Percentiles rank a stretch among this genome's conserved stretches.
phyloP scores from a whole-genome alignment of 2,888 invertebrate species.

The Lycaena phlaeas region DNA sequence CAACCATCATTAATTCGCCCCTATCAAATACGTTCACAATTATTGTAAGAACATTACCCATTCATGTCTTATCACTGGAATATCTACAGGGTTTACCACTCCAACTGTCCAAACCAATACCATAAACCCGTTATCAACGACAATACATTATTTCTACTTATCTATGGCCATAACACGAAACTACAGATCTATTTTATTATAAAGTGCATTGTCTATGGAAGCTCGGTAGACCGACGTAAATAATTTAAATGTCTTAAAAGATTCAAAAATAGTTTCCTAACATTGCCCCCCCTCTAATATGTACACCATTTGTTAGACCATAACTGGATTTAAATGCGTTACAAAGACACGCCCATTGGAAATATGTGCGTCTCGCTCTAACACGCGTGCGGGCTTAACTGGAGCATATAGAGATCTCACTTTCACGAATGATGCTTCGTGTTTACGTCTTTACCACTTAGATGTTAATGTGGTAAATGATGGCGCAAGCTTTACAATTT shows the following conservation, averaged over 20 bases:
- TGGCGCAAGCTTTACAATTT: conserved; percentile 21
- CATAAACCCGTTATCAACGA: conserved; percentile 64
- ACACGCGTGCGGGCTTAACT: conserved; percentile 14
- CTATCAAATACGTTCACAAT: conserved; percentile 31
- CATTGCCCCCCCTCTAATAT: conserved; percentile 71
- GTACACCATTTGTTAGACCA: conserved; percentile 73
- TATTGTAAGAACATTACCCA: conserved; percentile 46
- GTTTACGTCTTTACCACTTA: conserved; percentile 47
- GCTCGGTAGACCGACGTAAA: conserved; percentile 65
- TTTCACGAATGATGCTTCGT: conserved; percentile 40
- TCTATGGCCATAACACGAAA: conserved; percentile 64
- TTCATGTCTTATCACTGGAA: conserved; percentile 42
- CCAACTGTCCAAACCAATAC: conserved; percentile 56
- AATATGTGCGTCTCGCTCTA: conserved; percentile 33
- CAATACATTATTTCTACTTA: conserved; percentile 66
- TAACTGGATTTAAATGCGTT: conserved; percentile 71
- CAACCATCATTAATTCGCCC: conserved; percentile 1
- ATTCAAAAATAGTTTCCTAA: conserved; percentile 74
- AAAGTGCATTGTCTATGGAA: conserved; percentile 68
- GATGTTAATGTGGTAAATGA: conserved; percentile 43
- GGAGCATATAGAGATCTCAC: conserved; percentile 32
- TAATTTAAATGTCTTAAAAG: conserved; percentile 74
- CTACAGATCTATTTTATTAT: conserved; percentile 69
- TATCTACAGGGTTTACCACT: conserved; percentile 61
- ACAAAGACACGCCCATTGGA: conserved; percentile 54